Evolutionary conservation across 2,113 vertebrate species (phyloP), one percentile per base, ranked within the genome.

Genomic region (Oreochromis aureus): DNA sequence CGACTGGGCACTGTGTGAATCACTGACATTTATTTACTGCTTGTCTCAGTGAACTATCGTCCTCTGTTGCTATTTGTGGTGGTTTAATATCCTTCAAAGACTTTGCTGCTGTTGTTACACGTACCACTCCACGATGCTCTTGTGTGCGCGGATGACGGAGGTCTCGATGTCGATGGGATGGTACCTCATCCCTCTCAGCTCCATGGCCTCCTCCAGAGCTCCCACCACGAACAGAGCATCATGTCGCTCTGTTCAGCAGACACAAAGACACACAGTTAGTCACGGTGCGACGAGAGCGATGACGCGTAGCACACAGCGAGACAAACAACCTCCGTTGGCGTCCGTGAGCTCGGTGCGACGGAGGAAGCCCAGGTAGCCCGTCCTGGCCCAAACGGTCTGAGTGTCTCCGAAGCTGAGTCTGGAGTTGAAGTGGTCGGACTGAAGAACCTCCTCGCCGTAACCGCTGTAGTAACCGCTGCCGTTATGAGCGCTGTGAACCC

Each of bases 141-240:
- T 99, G 95, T 99, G 99, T 1, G 99, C 98, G 56, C 99, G 97
- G 90, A 99, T 99, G 84, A 99, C 99, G 0, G 99, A 99, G 54
- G 98, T 99, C 95, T 99, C 99, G 9, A 99, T 99, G 96, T 99
- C 99, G 27, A 99, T 99, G 1, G 99, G 99, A 53, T 99, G 99
- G 92, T 99, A 99, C 84, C 99, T 95, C 99, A 99, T 99, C 27
- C 99, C 99, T 84, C 99, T 94, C 89, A 99, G 94, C 95, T 99
- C 99, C 99, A 99, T 99, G 95, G 99, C 98, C 96, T 99, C 99
- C 76, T 99, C 99, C 94, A 99, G 96, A 8, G 99, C 98, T 4
- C 99, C 99, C 41, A 99, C 99, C 93, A 99, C 99, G 3, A 99
- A 99, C 88, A 99, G 97, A 54, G 99, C 99, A 18, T 99, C 98